Conservation (phyloP, 2,888 invertebrate species). For the Eupeodes luniger region DNA sequence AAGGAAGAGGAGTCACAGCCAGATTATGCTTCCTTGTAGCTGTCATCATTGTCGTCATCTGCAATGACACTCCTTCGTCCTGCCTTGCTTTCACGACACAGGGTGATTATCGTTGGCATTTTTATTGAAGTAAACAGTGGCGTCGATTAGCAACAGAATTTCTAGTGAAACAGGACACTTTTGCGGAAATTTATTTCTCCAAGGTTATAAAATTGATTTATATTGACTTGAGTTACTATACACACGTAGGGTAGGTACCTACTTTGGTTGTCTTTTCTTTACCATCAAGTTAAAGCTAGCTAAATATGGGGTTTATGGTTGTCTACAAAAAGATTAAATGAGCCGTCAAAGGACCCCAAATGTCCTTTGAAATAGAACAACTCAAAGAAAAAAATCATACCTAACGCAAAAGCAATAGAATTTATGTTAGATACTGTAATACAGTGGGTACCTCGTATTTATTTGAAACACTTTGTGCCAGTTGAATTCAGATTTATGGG, state of each 20-base stretch:
- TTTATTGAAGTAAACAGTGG: slow-evolving; percentile 59
- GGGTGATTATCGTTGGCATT: slow-evolving; percentile 51
- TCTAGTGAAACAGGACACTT: slow-evolving; percentile 8
- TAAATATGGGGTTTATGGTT: background rate
- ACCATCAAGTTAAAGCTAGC: background rate
- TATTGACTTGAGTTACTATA: slow-evolving; percentile 13
- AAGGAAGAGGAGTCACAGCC: background rate
- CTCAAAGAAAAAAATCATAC: background rate
- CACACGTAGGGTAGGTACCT: background rate
- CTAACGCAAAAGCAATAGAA: background rate
- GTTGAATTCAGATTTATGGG: slow-evolving; percentile 37
- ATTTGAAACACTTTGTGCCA: slow-evolving; percentile 15
- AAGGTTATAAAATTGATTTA: slow-evolving; percentile 58
- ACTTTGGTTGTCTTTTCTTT: background rate
- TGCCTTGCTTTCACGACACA: background rate
- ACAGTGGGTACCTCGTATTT: background rate
- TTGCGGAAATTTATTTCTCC: slow-evolving; percentile 16
- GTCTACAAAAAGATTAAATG: slow-evolving; percentile 18
- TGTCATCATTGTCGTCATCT: slow-evolving; percentile 45
- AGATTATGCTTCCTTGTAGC: slow-evolving; percentile 15
- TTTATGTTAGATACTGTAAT: background rate
- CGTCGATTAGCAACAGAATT: slow-evolving; percentile 48
- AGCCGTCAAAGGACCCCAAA: slow-evolving; percentile 5
- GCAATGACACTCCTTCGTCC: slow-evolving; percentile 20
- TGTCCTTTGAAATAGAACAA: slow-evolving; percentile 16